Evolutionary conservation across 2,888 invertebrate species (phyloP).

Genomic region (Antheraea assamensis): DNA sequence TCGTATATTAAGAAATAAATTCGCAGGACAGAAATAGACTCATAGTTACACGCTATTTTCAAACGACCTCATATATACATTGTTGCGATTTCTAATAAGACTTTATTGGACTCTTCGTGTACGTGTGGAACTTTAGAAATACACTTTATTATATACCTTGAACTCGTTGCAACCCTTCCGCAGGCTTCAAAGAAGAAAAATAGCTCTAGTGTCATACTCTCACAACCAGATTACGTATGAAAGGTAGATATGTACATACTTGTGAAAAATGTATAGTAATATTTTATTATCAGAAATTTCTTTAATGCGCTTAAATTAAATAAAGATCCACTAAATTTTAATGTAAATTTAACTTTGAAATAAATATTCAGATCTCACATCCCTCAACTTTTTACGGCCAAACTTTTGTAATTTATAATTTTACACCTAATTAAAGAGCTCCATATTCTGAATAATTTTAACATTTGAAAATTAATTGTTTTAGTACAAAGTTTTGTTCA

Average conservation of each 20-base stretch:
- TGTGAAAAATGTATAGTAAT: background rate
- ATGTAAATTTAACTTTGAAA: slow-evolving; percentile 17
- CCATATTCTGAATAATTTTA: slow-evolving; percentile 19
- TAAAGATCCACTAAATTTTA: slow-evolving; percentile 12
- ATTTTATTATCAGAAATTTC: background rate
- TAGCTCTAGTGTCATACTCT: background rate
- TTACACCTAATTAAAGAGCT: slow-evolving; percentile 22
- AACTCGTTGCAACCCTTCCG: background rate
- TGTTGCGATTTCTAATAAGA: slow-evolving; percentile 8
- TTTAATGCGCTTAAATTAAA: background rate
- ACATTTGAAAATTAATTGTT: slow-evolving; percentile 7
- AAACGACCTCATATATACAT: slow-evolving; percentile 7
- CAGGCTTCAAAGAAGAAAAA: background rate
- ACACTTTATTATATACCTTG: slow-evolving; percentile 12
- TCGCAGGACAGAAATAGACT: background rate
- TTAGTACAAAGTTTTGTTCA: background rate
- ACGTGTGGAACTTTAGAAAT: slow-evolving; percentile 5
- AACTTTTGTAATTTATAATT: slow-evolving; percentile 22
- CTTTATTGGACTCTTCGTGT: slow-evolving; percentile 13
- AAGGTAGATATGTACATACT: background rate
- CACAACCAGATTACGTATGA: background rate
- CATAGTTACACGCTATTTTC: background rate
- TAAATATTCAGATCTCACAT: slow-evolving; percentile 13
- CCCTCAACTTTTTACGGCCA: slow-evolving; percentile 18
- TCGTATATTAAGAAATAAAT: background rate